These are phyloP conservation scores for Notolepis coatsorum DNA, from an alignment of 2,797 vertebrate genomes.

Conservation along the genomic window DNA sequence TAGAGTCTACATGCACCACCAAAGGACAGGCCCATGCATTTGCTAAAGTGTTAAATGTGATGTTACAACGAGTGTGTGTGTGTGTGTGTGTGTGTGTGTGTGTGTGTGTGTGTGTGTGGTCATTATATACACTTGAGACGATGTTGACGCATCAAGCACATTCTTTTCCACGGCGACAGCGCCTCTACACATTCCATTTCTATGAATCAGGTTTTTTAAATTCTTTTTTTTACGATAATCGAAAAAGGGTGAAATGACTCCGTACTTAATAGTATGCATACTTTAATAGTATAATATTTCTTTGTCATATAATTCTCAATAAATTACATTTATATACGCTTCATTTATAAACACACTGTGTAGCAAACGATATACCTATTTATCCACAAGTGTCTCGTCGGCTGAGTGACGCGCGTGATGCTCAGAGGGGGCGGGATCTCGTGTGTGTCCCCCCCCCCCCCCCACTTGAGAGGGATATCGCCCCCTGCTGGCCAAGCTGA, in stretches of 20 bases:
- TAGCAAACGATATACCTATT: slow-evolving; percentile 80
- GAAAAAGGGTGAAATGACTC: slow-evolving; percentile 65
- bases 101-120: neutral
- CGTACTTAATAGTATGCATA: slow-evolving; percentile 58
- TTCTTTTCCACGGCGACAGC: slow-evolving; percentile 12
- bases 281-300: slow-evolving; percentile 54
- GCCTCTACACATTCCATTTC: slow-evolving; percentile 58
- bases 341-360: slow-evolving; percentile 76
- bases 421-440: slow-evolving; percentile 32
- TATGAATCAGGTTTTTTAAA: slow-evolving; percentile 11
- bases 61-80: neutral
- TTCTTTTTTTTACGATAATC: slow-evolving; percentile 39
- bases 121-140: slow-evolving; percentile 3
- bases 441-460: too few relatives aligned
- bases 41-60: too few relatives aligned
- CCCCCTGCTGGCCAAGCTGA: too few relatives aligned
- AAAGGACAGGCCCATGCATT: slow-evolving; percentile 5
- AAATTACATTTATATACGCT: slow-evolving; percentile 81
- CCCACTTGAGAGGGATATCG: too few relatives aligned
- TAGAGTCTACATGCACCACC: slow-evolving; percentile 24
- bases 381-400: slow-evolving; percentile 87
- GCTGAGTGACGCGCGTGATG: slow-evolving; percentile 74
- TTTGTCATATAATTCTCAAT: slow-evolving; percentile 74
- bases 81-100: neutral
- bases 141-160: neutral